Evolutionary conservation across 2,888 invertebrate genomes (phyloP), one percentile per base, ranked within the genome.

Genomic region (Myopa tessellatipennis): DNA sequence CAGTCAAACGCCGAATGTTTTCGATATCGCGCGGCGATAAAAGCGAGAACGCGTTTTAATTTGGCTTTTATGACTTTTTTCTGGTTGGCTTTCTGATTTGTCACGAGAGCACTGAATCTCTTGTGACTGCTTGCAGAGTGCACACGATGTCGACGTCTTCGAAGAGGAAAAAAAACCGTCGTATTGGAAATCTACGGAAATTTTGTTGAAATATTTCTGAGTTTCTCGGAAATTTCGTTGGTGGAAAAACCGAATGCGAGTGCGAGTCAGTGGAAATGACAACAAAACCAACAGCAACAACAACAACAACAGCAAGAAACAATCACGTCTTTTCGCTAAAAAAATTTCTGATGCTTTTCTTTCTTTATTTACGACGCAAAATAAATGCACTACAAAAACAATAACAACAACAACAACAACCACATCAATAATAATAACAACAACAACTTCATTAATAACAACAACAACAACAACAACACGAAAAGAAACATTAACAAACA

Each of bases 401-500:
- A 82, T 80, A 80, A 81, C 80, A 83, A 83, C 76, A 79, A 74
- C 77, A 78, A 77, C 79, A 82, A 76, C 81, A 82, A 82, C 52
- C 63, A 67, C 52, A 84, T 78, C 75, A 78, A 78, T 68, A 72
- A 73, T 80, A 50, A 40, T 34, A 83, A 80, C 84, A 81, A 83
- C 74, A 74, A 74, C 26, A 18, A 40, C 82, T 82, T 80, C 83
- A 80, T 82, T 82, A 83, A 84, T 83, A 52, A 18, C 1, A 2
- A 63, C 3, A 63, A n/a, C 65, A 70, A 40, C 63, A 36, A 34
- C 75, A 81, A 81, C 83, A 82, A 81, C 82, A 80, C 83, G 85
- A 85, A 84, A 86, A 86, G 26, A 26, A 26, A 26, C 26, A 1
- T 26, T 26, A 86, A 85, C 84, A 85, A 85, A 86, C 86, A 86